Base-by-base conservation (phyloP, 2,888 invertebrate species). In the Tenodera sinensis region DNA sequence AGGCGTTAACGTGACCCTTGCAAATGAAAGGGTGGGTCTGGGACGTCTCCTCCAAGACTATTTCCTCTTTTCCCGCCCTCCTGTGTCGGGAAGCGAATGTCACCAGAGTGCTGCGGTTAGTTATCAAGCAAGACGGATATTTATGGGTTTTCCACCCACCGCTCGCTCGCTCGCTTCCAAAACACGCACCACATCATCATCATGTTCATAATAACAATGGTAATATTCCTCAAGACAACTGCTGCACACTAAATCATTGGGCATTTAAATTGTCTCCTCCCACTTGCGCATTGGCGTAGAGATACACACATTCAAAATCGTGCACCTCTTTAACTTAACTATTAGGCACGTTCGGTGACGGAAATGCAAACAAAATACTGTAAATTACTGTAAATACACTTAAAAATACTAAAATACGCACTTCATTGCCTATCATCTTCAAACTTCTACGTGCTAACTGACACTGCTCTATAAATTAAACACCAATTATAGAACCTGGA, bases 101-200 rank as follows among this genome's bases (percentile, higher is more conserved):
- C 87, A 87, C 87, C 87, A 83, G 82, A 85, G 85, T 27, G 54
- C 27, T 47, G 82, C 34, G 42, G 34, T 83, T 87, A 87, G 87
- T 83, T 87, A 83, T 87, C 82, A 81, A 30, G 83, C 71, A 86
- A n/a, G 28, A 28, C 28, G 28, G 86, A 85, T 85, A 71, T 85
- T 85, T 85, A 85, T 85, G 27, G 54, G 4, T 71, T 71, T 71
- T 71, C 54, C 54, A 71, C 54, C 54, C 54, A 71, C 54, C 54
- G 54, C 54, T 71, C 25, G 54, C 54, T 71, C 54, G 54, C 54
- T 71, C 25, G 54, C 54, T 71, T 71, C 54, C 54, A 71, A 71
- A 71, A 71, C 54, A 71, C 54, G 54, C 54, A 71, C 54, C 54
- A 71, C 54, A 71, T 71, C 54, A 71, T 54, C 54, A 54, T 71